Base-by-base conservation (phyloP, 2,113 vertebrate genomes). In the Cisticola juncidis region DNA sequence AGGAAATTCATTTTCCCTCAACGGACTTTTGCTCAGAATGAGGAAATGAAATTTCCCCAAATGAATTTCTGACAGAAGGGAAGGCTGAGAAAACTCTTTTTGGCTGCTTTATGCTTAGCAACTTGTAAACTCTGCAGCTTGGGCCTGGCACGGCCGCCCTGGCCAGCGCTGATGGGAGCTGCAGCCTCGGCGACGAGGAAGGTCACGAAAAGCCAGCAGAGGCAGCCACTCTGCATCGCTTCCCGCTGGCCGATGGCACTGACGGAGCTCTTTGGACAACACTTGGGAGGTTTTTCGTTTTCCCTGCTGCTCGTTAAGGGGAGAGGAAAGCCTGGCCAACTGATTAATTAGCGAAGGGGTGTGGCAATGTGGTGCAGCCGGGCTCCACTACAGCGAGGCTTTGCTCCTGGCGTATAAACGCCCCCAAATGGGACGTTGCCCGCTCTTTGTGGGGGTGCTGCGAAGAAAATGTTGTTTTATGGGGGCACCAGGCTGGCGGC, bases 401-500 rank as follows among this genome's bases (percentile, higher is more conserved):
- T 51, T 69, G 29, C n/a, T 51, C 2, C 35, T 1, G 54, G 1
- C 18, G 8, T 29, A 7, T 12, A 28, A 58, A 58, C 11, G 2
- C 35, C 4, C 15, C 12, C 12, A 26, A 1, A 29, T 0, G 53
- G 18, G 18, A 10, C 3, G 4, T 2, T 7, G 5, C 2, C 5
- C 26, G 48, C 5, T 9, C 0, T 33, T 1, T 4, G 50, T 12
- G 25, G 54, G 7, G 20, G 7, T 2, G 5, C 23, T 22, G 28
- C 6, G 2, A 1, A 6, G 26, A 4, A 35, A 17, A 19, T 1
- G 1, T 5, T 8, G 12, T 5, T 23, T 21, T 7, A 1, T 1
- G 16, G 8, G 7, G 9, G 29, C 31, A 5, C 5, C 6, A 1
- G 5, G 28, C 44, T 0, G 66, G 9, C 8, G 12, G 26, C 23